These are phyloP conservation scores for Agrotis ipsilon DNA, from an alignment of 2,888 invertebrate species.

Conservation along the genomic window DNA sequence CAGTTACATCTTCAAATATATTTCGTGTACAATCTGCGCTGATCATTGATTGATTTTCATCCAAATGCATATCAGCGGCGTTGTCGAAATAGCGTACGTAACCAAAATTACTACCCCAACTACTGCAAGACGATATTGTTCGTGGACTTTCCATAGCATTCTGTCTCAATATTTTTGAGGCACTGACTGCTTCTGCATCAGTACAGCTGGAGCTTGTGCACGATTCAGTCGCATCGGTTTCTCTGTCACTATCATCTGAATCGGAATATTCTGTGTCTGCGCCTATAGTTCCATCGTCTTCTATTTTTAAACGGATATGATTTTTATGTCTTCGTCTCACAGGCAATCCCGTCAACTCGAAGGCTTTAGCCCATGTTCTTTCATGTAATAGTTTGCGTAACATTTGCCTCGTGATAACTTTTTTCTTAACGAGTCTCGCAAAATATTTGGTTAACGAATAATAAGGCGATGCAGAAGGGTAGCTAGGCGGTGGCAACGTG, in stretches of 20 bases:
- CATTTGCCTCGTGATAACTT: slow-evolving; percentile 93
- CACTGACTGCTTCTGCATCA: slow-evolving; percentile 76
- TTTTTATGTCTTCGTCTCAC: slow-evolving; percentile 87
- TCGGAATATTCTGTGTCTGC: slow-evolving; percentile 86
- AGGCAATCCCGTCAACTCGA: slow-evolving; percentile 86
- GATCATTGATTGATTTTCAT: slow-evolving; percentile 69
- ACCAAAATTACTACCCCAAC: slow-evolving; percentile 92
- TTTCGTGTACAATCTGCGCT: slow-evolving; percentile 86
- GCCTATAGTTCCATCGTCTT: slow-evolving; percentile 84
- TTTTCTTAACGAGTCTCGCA: slow-evolving; percentile 94
- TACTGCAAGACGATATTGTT: slow-evolving; percentile 88
- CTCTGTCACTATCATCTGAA: slow-evolving; percentile 84
- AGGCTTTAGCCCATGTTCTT: slow-evolving; percentile 88
- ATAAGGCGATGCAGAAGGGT: slow-evolving; percentile 95
- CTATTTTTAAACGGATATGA: slow-evolving; percentile 84
- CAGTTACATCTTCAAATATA: slow-evolving; percentile 76
- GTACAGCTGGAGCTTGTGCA: slow-evolving; percentile 83
- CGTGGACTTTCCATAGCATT: slow-evolving; percentile 91
- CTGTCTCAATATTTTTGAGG: slow-evolving; percentile 90
- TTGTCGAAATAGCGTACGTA: slow-evolving; percentile 93
- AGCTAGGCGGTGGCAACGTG: slow-evolving; percentile 94
- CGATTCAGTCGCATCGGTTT: slow-evolving; percentile 85
- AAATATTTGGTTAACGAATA: slow-evolving; percentile 95
- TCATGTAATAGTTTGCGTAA: slow-evolving; percentile 94
- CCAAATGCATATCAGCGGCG: slow-evolving; percentile 84